These are phyloP conservation scores for Brachyrhaphis roseni DNA, from an alignment of 2,797 vertebrate species.

Conservation along the genomic window DNA sequence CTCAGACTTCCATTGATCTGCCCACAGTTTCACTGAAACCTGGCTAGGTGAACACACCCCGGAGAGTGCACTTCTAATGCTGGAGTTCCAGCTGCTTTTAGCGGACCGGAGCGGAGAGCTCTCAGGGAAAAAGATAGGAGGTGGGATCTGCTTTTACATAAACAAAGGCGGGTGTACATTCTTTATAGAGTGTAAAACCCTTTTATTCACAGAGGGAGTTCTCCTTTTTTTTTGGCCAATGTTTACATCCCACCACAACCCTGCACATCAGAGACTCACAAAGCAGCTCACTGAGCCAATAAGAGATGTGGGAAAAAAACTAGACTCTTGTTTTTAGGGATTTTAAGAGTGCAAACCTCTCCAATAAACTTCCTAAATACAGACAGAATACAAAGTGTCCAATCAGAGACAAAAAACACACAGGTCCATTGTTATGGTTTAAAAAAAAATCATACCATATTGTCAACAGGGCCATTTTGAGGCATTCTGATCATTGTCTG, in stretches of 20 bases:
- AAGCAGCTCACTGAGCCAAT: background rate
- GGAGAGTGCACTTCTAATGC: background rate
- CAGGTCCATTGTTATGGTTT: background rate
- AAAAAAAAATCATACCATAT: background rate
- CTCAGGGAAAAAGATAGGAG: background rate
- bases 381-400: background rate
- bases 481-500: background rate
- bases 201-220: background rate
- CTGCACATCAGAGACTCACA: background rate
- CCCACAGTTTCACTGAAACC: background rate
- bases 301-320: background rate
- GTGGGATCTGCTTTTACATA: background rate
- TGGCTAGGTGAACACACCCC: background rate
- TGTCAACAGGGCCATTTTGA: background rate
- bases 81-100: conserved; percentile 1
- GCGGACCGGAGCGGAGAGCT: background rate
- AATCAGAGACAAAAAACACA: background rate
- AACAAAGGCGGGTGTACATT: background rate
- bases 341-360: background rate
- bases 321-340: background rate
- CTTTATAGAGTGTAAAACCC: background rate
- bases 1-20: background rate
- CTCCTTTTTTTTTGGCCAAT: background rate
- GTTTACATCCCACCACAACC: background rate
- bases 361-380: background rate